phyloP scores from a whole-genome alignment of 2,113 vertebrate species.

The Xiphias gladius region DNA sequence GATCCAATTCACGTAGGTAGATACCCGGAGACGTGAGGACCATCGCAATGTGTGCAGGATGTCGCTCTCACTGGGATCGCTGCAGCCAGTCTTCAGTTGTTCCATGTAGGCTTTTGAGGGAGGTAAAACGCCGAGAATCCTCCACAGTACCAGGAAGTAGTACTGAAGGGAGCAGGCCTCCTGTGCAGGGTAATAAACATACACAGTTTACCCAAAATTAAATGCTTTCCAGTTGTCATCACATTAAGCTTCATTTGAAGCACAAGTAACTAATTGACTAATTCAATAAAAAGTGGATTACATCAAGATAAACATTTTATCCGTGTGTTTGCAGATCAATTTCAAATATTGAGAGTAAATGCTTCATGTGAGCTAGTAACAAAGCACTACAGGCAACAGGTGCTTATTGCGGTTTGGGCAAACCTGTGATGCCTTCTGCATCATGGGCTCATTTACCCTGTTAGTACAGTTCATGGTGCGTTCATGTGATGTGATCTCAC shows the following conservation, averaged over 20 bases:
- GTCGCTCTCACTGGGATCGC: slow-evolving; percentile 93
- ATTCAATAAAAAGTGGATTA: no score
- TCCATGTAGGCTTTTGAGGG: slow-evolving; percentile 94
- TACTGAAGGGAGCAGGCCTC: slow-evolving; percentile 99
- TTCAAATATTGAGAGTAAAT: not conserved
- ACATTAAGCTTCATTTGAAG: not conserved
- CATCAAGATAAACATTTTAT: not conserved
- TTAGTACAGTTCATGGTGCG: not conserved
- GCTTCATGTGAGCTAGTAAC: no score
- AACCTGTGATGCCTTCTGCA: not conserved
- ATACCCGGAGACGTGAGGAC: slow-evolving; percentile 93
- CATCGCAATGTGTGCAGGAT: slow-evolving; percentile 96
- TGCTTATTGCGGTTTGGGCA: not conserved
- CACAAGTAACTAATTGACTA: no score
- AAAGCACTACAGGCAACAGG: not conserved
- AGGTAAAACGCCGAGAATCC: slow-evolving; percentile 94
- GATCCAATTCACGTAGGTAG: slow-evolving; percentile 93
- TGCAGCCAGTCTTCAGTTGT: slow-evolving; percentile 89
- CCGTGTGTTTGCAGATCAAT: not conserved
- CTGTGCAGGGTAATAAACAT: slow-evolving; percentile 73
- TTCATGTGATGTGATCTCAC: slow-evolving; percentile 77
- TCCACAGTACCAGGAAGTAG: slow-evolving; percentile 96
- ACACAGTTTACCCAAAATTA: not conserved
- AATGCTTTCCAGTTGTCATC: not conserved
- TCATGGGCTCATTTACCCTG: not conserved